These are phyloP conservation scores for Siniperca chuatsi DNA, from an alignment of 2,113 vertebrate species.

Conservation along the genomic window DNA sequence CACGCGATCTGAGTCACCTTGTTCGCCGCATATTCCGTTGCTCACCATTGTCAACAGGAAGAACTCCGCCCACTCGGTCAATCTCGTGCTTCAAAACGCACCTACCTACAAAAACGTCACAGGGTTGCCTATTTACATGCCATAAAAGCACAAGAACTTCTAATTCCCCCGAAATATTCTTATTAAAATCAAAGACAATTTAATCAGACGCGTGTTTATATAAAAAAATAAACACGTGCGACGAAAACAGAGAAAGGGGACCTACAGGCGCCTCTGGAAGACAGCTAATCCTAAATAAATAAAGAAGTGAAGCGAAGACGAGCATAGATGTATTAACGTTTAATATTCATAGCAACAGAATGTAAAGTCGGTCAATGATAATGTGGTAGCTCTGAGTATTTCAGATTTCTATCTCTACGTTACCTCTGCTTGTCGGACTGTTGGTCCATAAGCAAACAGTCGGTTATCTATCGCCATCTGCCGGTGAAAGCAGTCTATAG, in stretches of 20 bases:
- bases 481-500: no score
- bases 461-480: slow-evolving; percentile 19
- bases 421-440: neutral
- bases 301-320: neutral
- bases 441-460: neutral
- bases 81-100: neutral
- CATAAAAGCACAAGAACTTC: neutral
- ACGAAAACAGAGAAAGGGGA: neutral
- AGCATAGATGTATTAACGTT: neutral
- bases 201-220: neutral
- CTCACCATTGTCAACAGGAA: fast-evolving
- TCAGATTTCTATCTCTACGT: neutral
- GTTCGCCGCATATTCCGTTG: fast-evolving
- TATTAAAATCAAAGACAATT: neutral
- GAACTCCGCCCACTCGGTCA: slow-evolving; percentile 43
- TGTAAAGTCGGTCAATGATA: neutral
- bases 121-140: slow-evolving; percentile 8
- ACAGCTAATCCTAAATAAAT: neutral
- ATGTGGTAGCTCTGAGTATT: neutral
- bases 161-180: fast-evolving
- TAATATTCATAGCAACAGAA: neutral
- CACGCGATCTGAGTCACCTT: neutral
- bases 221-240: neutral
- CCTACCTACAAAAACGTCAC: slow-evolving; percentile 31
- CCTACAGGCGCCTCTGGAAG: slow-evolving; percentile 6